These are phyloP conservation scores for Archilochus colubris DNA, from an alignment of 2,113 vertebrate species.

Conservation along the genomic window DNA sequence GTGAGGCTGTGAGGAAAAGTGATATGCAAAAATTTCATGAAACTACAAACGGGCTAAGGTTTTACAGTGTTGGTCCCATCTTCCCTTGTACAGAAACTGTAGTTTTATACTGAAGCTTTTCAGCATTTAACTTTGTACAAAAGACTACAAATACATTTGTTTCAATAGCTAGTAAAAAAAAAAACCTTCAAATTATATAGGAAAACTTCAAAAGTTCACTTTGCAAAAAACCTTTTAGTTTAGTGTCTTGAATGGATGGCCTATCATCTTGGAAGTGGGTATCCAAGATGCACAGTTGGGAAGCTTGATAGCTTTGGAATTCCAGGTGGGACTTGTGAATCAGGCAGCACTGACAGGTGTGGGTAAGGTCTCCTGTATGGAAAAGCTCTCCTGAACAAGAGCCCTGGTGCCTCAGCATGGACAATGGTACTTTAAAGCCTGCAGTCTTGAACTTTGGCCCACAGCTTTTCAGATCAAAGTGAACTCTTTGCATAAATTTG, in stretches of 20 bases:
- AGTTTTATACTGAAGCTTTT: slow-evolving; percentile 56
- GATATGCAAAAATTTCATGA: background rate
- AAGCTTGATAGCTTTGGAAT: background rate
- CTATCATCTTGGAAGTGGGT: background rate
- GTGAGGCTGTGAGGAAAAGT: slow-evolving; percentile 12
- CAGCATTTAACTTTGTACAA: slow-evolving; percentile 38
- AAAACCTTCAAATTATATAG: background rate
- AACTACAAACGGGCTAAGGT: background rate
- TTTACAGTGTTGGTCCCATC: slow-evolving; percentile 6
- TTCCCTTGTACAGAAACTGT: slow-evolving; percentile 58
- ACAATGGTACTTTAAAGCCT: too few relatives aligned
- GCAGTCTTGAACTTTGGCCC: background rate
- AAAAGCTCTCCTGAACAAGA: background rate
- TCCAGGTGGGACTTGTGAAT: background rate
- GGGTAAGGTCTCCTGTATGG: background rate
- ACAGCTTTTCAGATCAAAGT: background rate
- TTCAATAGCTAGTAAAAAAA: slow-evolving; percentile 8
- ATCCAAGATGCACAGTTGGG: background rate
- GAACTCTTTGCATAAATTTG: background rate
- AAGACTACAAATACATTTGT: background rate
- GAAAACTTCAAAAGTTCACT: background rate
- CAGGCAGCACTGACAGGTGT: fast-evolving
- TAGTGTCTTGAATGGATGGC: background rate
- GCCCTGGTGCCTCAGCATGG: too few relatives aligned
- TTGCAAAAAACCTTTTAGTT: background rate